Base-by-base conservation (phyloP, 2,113 vertebrate genomes). In the Carassius auratus region DNA sequence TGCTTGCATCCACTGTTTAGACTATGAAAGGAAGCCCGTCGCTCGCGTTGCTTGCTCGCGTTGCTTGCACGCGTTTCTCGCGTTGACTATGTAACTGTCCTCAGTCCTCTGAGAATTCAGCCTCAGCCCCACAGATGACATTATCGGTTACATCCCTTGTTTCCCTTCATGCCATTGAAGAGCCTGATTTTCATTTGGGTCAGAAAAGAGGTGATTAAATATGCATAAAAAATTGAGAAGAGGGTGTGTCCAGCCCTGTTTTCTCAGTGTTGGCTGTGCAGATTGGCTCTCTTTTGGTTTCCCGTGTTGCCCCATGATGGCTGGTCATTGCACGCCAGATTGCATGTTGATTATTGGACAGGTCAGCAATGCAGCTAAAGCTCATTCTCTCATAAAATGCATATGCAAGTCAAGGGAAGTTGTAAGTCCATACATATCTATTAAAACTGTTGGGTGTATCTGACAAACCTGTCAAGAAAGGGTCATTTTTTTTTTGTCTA, bases 201-300 rank as follows among this genome's bases (percentile, higher is more conserved):
- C 9, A 12, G 45, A 48, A 48, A 48, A 48, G 42, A 45, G 8
- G 45, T 12, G 45, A 2, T 48, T 48, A 48, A 48, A 48, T 48
- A 3, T 1, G 45, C 45, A 12, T 12, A 9, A 3, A 48, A 48
- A 48, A 48, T 48, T 48, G 10, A 12, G 45, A 48, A n/a, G 17
- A 77, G 52, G 26, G 76, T n/a, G 17, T 36, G 76, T 61, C 76
- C 17, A 61, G 26, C 33, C 76, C 50, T 59, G 19, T 78, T 78
- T 61, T 61, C 10, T 23, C 19, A 78, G 38, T 33, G 3, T 33
- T 23, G 1, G 52, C 76, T 42, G 76, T 36, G 76, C 55, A 81
- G 61, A 26, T 81, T 82, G 80, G 26, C 26, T 3, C n/a, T 55
- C 61, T 82, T 69, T 45, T 82, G 80, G 80, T 55, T 82, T 36